phyloP scores from a whole-genome alignment of 2,888 invertebrate genomes.

The Phrixothrix hirtus region DNA sequence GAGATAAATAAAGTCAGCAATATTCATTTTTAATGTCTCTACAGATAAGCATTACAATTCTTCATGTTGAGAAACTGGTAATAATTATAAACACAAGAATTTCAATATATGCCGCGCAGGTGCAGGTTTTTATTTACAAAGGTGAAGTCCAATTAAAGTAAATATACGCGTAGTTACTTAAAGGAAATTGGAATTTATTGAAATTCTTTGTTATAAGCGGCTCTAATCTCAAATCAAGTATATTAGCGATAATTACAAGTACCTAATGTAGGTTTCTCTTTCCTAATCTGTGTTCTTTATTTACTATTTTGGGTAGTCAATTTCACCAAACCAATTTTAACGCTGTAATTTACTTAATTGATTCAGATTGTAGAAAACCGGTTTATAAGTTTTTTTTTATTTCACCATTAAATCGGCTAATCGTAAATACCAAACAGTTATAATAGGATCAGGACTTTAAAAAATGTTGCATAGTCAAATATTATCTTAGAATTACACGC shows the following conservation, averaged over 20 bases:
- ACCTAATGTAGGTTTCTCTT: too few species aligned
- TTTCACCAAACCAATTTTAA: constrained; percentile 3
- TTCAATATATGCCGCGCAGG: not conserved
- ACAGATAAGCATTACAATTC: too few species aligned
- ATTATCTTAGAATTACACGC: constrained; percentile 17
- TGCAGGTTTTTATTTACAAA: not conserved
- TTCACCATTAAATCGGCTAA: constrained; percentile 7
- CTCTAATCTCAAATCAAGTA: constrained; percentile 4
- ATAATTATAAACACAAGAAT: too few species aligned
- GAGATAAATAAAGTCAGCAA: too few species aligned
- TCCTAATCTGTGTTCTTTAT: not conserved
- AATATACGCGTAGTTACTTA: too few species aligned
- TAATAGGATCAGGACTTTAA: constrained; percentile 15
- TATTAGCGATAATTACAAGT: constrained; percentile 9
- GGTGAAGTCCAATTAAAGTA: constrained; percentile 7
- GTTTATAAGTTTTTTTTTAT: not conserved
- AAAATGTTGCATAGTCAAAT: constrained; percentile 11
- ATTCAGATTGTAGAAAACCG: constrained; percentile 4
- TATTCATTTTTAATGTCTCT: too few species aligned
- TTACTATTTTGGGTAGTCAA: constrained; percentile 4
- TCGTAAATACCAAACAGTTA: constrained; percentile 21
- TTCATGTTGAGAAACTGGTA: too few species aligned
- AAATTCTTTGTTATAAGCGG: not conserved
- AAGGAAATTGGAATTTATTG: constrained; percentile 4
- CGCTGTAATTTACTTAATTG: constrained; percentile 8